Base-by-base conservation (phyloP, 2,797 vertebrate species). In the Acrossocheilus fasciatus region DNA sequence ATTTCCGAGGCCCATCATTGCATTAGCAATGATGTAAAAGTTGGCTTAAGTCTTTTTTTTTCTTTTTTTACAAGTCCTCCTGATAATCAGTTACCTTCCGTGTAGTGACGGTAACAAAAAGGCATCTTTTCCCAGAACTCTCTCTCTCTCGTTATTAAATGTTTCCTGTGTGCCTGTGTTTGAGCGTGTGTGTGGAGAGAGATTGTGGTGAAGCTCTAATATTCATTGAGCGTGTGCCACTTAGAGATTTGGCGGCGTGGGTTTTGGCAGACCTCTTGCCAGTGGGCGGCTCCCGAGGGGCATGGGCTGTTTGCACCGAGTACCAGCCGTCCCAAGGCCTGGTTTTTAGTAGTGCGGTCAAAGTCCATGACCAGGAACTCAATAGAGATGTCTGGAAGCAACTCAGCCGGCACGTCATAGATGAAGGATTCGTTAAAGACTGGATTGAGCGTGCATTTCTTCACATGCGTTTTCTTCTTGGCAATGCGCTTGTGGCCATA, bases 361-460 rank as follows among this genome's bases (percentile, higher is more conserved):
- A 99, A 99, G 92, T 98, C 97, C 90, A 99, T 97, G 81, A 98
- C 97, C 34, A 99, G 95, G 89, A 99, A 98, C 90, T 99, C 98
- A 0, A 99, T 96, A 70, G 97, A 97, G 95, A 99, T 92, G 84
- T 98, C 97, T 0, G 97, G 96, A 77, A 99, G 96, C 12, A 99
- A 97, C 23, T 99, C 97, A 0, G 89, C 93, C 0, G 98, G 98
- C 89, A 99, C 97, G 87, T 99, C 98, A 5, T 99, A 99, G 93
- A 97, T 98, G 94, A 99, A 99, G 88, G 98, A 98, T 91, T 99
- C 98, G 2, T 99, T 99, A 95, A 99, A 99, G 91, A 99, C 94
- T 0, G 98, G 98, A 90, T 98, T 98, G 92, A 98, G 94, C 17
- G 98, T 99, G 95, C 97, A 96, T 93, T 99, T 99, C 95, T 98